These are phyloP conservation scores for Cephus spinipes DNA, from an alignment of 2,888 invertebrate species.

Conservation along the genomic window DNA sequence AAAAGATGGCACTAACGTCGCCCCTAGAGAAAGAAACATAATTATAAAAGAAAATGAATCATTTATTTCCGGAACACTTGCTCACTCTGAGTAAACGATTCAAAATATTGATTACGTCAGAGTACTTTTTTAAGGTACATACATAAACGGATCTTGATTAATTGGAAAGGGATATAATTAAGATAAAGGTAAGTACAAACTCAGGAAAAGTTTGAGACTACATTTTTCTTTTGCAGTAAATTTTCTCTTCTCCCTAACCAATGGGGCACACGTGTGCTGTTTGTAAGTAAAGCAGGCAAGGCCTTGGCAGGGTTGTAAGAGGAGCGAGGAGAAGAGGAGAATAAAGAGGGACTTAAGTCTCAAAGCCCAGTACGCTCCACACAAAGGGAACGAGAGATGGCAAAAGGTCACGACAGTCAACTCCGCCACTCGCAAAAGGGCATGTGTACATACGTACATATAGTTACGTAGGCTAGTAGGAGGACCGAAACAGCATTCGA, in stretches of 20 bases:
- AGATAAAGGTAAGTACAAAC: conserved; percentile 7
- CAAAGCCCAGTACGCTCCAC: not conserved
- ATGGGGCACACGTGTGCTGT: not conserved
- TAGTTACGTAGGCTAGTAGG: not conserved
- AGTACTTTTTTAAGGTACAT: conserved; percentile 8
- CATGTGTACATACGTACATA: not conserved
- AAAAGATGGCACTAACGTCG: too few relatives aligned
- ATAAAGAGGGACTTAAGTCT: not conserved
- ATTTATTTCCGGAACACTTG: too few relatives aligned
- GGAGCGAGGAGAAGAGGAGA: not conserved
- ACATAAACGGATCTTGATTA: not conserved
- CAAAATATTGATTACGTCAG: conserved; percentile 2
- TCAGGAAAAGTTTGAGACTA: not conserved
- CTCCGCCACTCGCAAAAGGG: not conserved
- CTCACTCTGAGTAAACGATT: not conserved
- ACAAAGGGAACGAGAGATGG: not conserved
- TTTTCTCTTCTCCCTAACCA: not conserved
- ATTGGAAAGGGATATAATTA: not conserved
- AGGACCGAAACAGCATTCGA: not conserved
- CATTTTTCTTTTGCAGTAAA: not conserved
- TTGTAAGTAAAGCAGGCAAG: conserved; percentile 8
- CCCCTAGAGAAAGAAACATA: too few relatives aligned
- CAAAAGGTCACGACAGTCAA: not conserved
- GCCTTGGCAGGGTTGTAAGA: not conserved
- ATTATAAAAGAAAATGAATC: too few relatives aligned